phyloP scores from a whole-genome alignment of 2,888 invertebrate species.

The Drosophila gaucha region DNA sequence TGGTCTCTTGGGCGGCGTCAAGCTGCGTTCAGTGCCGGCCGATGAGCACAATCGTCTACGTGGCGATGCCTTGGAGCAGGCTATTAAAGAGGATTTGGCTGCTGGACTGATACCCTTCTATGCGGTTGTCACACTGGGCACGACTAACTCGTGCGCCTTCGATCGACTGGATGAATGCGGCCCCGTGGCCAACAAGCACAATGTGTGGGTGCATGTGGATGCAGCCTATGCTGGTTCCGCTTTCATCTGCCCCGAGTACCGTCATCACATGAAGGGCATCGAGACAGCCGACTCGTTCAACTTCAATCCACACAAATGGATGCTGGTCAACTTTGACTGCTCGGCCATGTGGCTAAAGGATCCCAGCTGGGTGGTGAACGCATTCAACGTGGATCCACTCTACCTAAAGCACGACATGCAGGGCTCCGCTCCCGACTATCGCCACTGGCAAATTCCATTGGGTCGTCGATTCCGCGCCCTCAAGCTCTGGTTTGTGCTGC shows the following conservation, averaged over 20 bases:
- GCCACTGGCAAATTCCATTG: conserved; percentile 98
- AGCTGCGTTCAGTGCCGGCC: conserved; percentile 89
- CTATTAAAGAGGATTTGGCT: conserved; percentile 93
- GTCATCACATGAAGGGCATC: conserved; percentile 94
- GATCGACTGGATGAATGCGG: conserved; percentile 96
- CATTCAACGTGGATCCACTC: conserved; percentile 98
- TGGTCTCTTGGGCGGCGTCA: conserved; percentile 94
- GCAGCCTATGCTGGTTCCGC: conserved; percentile 98
- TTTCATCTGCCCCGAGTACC: conserved; percentile 98
- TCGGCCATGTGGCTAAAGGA: conserved; percentile 98
- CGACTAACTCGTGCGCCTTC: conserved; percentile 98
- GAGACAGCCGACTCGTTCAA: conserved; percentile 98
- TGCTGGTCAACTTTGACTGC: conserved; percentile 99
- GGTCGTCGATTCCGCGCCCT: conserved; percentile 96
- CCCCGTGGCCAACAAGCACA: conserved; percentile 91
- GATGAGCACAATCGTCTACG: conserved; percentile 90
- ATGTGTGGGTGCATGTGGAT: conserved; percentile 97
- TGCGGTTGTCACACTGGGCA: conserved; percentile 96
- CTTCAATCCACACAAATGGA: conserved; percentile 99
- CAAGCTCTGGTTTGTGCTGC: conserved; percentile 97
- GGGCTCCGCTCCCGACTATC: conserved; percentile 95
- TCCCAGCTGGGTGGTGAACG: conserved; percentile 95
- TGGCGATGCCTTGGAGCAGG: conserved; percentile 90
- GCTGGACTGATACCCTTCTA: conserved; percentile 98
- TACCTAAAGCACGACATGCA: conserved; percentile 98